phyloP scores from a whole-genome alignment of 2,888 invertebrate species.

The Napeogenes inachia region DNA sequence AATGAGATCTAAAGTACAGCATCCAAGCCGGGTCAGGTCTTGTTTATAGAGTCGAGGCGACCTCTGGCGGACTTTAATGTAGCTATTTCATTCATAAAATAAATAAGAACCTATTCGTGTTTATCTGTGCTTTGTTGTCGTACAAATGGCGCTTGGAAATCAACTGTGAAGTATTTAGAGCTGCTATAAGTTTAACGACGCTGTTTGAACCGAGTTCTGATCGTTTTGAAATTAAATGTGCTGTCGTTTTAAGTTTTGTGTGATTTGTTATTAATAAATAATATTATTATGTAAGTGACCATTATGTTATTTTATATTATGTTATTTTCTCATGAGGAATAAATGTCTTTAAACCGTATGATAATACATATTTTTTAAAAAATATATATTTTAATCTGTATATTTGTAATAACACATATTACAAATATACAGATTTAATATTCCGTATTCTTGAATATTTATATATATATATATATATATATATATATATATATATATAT shows the following conservation, averaged over 20 bases:
- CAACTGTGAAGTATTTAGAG: slow-evolving; percentile 32
- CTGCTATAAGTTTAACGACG: slow-evolving; percentile 23
- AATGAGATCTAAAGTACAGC: slow-evolving; percentile 19
- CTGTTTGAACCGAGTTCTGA: slow-evolving; percentile 18
- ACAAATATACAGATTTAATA: too few relatives aligned
- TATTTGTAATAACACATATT: too few relatives aligned
- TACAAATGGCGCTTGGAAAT: slow-evolving; percentile 31
- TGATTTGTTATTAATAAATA: slow-evolving; percentile 7
- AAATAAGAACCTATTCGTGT: slow-evolving; percentile 35
- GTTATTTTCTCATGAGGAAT: too few relatives aligned
- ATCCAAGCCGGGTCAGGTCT: slow-evolving; percentile 20
- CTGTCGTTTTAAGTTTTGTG: slow-evolving; percentile 11
- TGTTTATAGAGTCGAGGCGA: slow-evolving; percentile 20
- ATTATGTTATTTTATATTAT: too few relatives aligned
- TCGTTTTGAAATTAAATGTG: slow-evolving; percentile 22
- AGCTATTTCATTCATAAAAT: slow-evolving; percentile 37
- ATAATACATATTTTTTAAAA: too few relatives aligned
- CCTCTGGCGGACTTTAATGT: slow-evolving; percentile 25
- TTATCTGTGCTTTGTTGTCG: slow-evolving; percentile 34
- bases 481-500: too few relatives aligned
- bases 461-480: too few relatives aligned
- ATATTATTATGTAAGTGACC: neutral
- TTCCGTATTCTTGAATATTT: too few relatives aligned
- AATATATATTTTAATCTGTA: too few relatives aligned
- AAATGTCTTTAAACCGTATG: too few relatives aligned